Base-by-base conservation (phyloP, 2,113 vertebrate genomes). In the Leptocoma aspasia region DNA sequence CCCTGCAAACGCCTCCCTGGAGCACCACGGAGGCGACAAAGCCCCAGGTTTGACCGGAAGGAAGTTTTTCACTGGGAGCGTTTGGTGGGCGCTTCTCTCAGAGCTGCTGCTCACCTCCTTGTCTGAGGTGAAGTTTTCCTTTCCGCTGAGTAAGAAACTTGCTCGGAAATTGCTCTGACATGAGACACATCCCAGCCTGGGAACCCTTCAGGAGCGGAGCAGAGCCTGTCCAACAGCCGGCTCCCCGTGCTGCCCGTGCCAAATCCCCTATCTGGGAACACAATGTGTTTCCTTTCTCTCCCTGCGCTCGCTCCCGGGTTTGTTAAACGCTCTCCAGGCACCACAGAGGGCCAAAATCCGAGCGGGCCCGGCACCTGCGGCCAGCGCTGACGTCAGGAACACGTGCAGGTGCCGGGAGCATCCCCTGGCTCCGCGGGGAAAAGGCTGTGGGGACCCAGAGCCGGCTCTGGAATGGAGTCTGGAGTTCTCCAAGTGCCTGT, bases 211-310 rank as follows among this genome's bases (percentile, higher is more conserved):
- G 73, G 83, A 52, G 68, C 5, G 0, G 76, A 91, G 83, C 81
- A n/a, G 61, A 82, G 83, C 69, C 89, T 24, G 93, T n/a, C 63
- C 28, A 59, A 39, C 92, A 24, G 72, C 56, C 11, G 95, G 94
- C 96, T 96, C 81, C 10, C 39, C 5, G 27, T 1, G 18, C 52
- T 30, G 90, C 73, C 18, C 5, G 86, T 82, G 96, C 96, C 97
- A 96, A 93, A 94, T 89, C 90, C 94, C 63, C 5, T 80, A 89
- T 96, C 97, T 94, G 94, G 94, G 94, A 96, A 88, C 91, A 94
- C 93, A 97, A 53, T 56, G 45, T 69, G 97, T 96, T 98, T 97
- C 97, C 97, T 97, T 94, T 96, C 94, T 75, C 95, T 72, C 72
- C 14, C 91, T 42, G 95, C 71, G 39, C n/a, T 79, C 54, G 19